phyloP scores from a whole-genome alignment of 1,140 invertebrate genomes.

The Eumaeus atala region DNA sequence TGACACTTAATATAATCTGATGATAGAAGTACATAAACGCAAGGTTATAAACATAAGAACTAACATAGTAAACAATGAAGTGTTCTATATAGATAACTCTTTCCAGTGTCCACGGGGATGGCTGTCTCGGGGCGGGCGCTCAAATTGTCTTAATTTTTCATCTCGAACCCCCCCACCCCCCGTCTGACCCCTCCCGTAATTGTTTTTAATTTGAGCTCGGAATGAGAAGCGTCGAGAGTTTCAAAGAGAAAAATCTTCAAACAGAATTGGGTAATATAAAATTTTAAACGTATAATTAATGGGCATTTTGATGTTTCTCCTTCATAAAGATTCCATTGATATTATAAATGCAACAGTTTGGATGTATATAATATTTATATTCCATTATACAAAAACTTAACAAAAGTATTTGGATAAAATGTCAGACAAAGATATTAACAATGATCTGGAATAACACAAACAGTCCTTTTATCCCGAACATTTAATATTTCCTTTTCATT shows the following conservation, averaged over 20 bases:
- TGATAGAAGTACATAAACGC: no score
- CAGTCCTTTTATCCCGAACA: no score
- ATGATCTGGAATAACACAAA: no score
- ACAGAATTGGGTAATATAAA: constrained; percentile 24
- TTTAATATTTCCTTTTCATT: no score
- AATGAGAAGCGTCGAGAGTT: constrained; percentile 51
- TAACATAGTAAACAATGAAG: constrained; percentile 1
- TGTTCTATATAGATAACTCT: constrained; percentile 21
- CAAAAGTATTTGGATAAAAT: no score
- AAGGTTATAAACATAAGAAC: background rate
- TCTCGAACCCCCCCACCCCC: constrained; percentile 40
- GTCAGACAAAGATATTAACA: no score
- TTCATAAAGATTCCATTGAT: no score
- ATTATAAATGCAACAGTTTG: no score
- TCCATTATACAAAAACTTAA: no score
- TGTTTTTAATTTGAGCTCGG: constrained; percentile 67
- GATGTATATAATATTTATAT: no score
- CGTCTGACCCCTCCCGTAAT: constrained; percentile 43
- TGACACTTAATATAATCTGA: no score
- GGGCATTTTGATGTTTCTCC: no score
- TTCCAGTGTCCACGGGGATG: constrained; percentile 28
- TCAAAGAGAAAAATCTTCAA: constrained; percentile 47
- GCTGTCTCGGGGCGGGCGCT: constrained; percentile 44
- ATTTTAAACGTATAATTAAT: constrained; percentile 7
- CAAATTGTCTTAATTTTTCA: constrained; percentile 72